phyloP scores from a whole-genome alignment of 2,888 invertebrate genomes.

The Eugnorisma glareosa region DNA sequence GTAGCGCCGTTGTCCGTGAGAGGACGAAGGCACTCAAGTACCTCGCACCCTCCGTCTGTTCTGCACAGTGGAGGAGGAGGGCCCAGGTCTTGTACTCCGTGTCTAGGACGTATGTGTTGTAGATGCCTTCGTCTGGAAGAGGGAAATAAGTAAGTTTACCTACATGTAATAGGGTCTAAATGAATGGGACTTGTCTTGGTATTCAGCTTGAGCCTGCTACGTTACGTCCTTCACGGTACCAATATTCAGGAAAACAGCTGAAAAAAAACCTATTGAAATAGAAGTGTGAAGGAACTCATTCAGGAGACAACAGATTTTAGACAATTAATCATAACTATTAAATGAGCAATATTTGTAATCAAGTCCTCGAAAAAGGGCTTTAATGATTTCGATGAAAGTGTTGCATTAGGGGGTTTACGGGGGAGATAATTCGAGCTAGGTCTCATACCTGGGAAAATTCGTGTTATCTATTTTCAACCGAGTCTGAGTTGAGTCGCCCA shows the following conservation, averaged over 20 bases:
- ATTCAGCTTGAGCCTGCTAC: background rate
- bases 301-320: background rate
- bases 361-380: background rate
- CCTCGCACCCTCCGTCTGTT: conserved; percentile 93
- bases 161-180: background rate
- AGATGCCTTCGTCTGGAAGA: conserved; percentile 95
- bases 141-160: background rate
- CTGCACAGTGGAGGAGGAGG: conserved; percentile 95
- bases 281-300: background rate
- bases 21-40: conserved; percentile 96
- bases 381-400: background rate
- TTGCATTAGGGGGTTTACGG: background rate
- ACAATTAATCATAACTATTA: background rate
- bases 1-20: conserved; percentile 91
- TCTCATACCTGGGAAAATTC: background rate
- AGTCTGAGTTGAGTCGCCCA: background rate
- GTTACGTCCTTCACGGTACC: background rate
- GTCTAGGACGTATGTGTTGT: conserved; percentile 96
- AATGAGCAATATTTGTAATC: background rate
- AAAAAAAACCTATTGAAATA: background rate
- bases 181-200: background rate
- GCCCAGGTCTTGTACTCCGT: conserved; percentile 96
- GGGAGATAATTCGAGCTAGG: background rate
- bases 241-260: background rate
- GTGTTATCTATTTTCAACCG: background rate